Base-by-base conservation (phyloP, 2,888 invertebrate genomes). In the Pseudococcus jackbeardsleyi region DNA sequence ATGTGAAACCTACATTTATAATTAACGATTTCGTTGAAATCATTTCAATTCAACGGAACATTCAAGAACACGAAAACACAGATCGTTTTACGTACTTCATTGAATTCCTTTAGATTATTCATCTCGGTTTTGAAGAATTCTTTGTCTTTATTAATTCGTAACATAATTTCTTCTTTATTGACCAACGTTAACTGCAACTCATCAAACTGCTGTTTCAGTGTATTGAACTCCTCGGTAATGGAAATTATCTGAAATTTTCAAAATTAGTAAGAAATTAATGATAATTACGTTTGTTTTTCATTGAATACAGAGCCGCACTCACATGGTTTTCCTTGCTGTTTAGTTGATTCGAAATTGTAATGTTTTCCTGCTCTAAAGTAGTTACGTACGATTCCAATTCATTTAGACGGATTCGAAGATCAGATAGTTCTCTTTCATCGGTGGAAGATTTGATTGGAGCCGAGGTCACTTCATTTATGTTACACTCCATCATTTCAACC, bases 311-410 rank as follows among this genome's bases (percentile, higher is more conserved):
- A 33, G 19, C 79, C 0, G 11, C 9, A 46, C 79, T 82, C 19
- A 82, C 79, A 82, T n/a, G 19, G 46, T 46, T 82, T 19, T 82
- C 79, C 22, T 17, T 26, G 11, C 19, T 1, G 7, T 19, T 22
- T 82, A 82, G 19, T 11, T 82, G 19, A 39, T 50, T 82, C 48
- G 19, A 77, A 26, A 59, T 12, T 0, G 19, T 6, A 15, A 82
- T 59, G 15, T 82, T 88, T 42, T 88, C 82, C 12, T 19, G 54
- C 59, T 88, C 88, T n/a, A 88, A 19, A 33, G 12, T 48, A 17
- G 15, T 33, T 12, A 54, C 50, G 6, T 88, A 79, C 0, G 33
- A 39, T 54, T 39, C 15, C 12, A 79, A 59, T 19, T 79, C 88
- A 8, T n/a, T 5, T 19, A 88, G 4, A 1, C 79, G 22, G 0